Conservation (phyloP, 2,888 invertebrate species). For the Aspidiotus destructor region DNA sequence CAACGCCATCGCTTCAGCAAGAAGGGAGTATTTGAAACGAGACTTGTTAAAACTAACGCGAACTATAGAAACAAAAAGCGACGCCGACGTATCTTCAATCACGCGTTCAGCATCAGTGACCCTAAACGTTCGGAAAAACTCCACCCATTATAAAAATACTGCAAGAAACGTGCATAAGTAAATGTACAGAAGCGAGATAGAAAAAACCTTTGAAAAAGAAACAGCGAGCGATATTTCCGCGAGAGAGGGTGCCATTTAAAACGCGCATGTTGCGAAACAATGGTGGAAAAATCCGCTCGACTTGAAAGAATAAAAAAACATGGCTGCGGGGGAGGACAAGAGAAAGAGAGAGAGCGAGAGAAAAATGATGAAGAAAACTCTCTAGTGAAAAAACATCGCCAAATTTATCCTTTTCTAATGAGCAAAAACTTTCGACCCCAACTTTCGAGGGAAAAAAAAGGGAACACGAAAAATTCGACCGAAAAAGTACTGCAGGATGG, state of each 20-base stretch:
- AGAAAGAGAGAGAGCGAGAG: background rate
- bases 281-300: constrained; percentile 11
- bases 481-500: too few species aligned
- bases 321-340: background rate
- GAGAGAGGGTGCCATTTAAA: constrained; percentile 12
- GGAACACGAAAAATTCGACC: too few species aligned
- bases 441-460: too few species aligned
- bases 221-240: background rate
- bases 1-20: too few species aligned
- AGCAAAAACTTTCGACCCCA: too few species aligned
- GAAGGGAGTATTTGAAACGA: too few species aligned
- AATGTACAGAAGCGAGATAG: too few species aligned
- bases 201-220: constrained; percentile 5
- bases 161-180: too few species aligned
- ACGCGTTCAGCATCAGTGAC: constrained; percentile 3
- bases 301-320: constrained; percentile 5
- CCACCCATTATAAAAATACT: constrained; percentile 17
- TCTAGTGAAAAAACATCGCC: background rate
- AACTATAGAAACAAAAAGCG: background rate
- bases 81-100: constrained; percentile 1
- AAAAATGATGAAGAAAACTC: background rate
- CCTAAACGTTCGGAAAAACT: constrained; percentile 15
- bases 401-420: background rate
- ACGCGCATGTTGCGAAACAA: constrained; percentile 24
- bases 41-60: background rate